phyloP scores from a whole-genome alignment of 2,797 vertebrate species.

The Etheostoma perlongum region DNA sequence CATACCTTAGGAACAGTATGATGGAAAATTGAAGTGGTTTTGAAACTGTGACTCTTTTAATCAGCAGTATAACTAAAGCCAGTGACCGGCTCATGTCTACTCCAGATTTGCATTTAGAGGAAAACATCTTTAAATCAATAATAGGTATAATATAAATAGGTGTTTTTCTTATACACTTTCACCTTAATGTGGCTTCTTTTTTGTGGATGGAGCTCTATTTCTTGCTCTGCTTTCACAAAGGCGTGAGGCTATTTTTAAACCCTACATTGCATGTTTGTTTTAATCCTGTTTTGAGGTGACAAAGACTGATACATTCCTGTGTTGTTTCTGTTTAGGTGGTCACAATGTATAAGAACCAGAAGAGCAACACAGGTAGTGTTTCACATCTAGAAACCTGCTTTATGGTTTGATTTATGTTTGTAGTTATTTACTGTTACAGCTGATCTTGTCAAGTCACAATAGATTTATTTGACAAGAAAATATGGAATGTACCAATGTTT shows the following conservation, averaged over 20 bases:
- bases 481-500: neutral
- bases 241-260: slow-evolving; percentile 14
- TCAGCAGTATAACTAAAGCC: no score
- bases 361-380: slow-evolving; percentile 42
- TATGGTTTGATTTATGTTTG: neutral
- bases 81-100: no score
- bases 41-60: no score
- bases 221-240: neutral
- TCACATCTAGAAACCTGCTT: slow-evolving; percentile 8
- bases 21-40: no score
- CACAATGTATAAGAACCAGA: slow-evolving; percentile 64
- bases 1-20: no score
- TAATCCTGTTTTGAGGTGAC: neutral
- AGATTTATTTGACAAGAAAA: neutral
- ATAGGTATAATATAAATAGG: neutral
- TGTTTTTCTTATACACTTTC: neutral
- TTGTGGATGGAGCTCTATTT: slow-evolving; percentile 6
- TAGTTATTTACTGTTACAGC: neutral
- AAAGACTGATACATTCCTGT: neutral
- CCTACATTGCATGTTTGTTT: neutral
- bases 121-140: neutral
- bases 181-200: neutral
- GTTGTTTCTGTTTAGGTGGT: slow-evolving; percentile 52
- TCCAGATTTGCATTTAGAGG: neutral
- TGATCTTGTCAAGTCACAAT: neutral